Evolutionary conservation across 2,888 invertebrate species (phyloP).

Genomic region (Crossocerus cetratus): DNA sequence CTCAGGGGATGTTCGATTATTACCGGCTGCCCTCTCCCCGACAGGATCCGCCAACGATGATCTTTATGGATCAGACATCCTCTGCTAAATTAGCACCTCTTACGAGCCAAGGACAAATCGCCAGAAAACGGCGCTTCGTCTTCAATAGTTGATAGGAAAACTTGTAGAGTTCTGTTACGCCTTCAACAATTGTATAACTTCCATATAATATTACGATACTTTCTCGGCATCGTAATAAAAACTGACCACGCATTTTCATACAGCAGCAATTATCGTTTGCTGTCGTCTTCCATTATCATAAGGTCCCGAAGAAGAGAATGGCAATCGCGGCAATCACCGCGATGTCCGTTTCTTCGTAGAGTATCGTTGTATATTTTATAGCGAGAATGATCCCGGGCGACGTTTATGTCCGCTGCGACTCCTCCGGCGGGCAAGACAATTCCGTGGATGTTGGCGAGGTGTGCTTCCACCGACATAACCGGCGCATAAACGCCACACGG

Average conservation of each 20-base stretch:
- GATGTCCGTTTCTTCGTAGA: background rate
- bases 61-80: slow-evolving; percentile 57
- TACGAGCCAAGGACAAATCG: slow-evolving; percentile 52
- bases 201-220: too few species aligned
- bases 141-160: slow-evolving; percentile 30
- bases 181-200: too few species aligned
- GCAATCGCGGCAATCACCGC: too few species aligned
- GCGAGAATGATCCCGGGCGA: slow-evolving; percentile 7
- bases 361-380: background rate
- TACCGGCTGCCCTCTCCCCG: slow-evolving; percentile 50
- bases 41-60: slow-evolving; percentile 35
- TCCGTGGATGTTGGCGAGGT: slow-evolving; percentile 45
- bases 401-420: slow-evolving; percentile 10
- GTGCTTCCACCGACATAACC: slow-evolving; percentile 61
- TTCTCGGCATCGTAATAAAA: too few species aligned
- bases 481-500: slow-evolving; percentile 66
- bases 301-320: too few species aligned
- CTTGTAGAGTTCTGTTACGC: background rate
- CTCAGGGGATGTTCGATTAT: slow-evolving; percentile 61
- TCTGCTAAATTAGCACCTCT: slow-evolving; percentile 58
- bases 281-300: too few species aligned
- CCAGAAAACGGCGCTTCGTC: slow-evolving; percentile 16
- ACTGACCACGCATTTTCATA: background rate
- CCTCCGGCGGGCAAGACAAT: slow-evolving; percentile 33
- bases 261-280: background rate